Percentiles rank a stretch among this genome's conserved stretches.
Conservation (phyloP, 2,797 vertebrate genomes). For the Ambastaia sidthimunki region DNA sequence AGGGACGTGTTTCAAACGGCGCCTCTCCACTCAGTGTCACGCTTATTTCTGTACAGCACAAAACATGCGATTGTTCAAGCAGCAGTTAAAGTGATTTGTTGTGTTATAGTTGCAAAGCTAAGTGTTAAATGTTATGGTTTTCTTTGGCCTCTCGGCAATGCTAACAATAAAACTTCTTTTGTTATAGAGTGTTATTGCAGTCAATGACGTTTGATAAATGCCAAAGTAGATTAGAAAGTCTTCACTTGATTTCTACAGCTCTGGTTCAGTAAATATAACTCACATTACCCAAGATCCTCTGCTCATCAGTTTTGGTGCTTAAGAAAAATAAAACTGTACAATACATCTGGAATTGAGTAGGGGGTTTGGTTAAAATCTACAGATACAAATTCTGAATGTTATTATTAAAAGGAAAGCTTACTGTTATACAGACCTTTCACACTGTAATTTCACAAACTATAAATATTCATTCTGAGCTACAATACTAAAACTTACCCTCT, state of each 20-base stretch:
- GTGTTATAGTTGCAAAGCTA: slow-evolving; percentile 12
- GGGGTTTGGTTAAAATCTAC: neutral
- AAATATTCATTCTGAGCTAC: neutral
- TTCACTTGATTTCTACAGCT: slow-evolving; percentile 4
- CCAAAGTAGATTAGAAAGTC: neutral
- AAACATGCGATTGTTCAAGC: slow-evolving; percentile 5
- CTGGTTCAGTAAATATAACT: neutral
- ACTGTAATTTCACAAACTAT: neutral
- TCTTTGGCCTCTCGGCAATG: slow-evolving; percentile 31
- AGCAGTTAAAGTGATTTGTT: slow-evolving; percentile 30
- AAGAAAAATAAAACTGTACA: slow-evolving; percentile 5
- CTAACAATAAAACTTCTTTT: slow-evolving; percentile 34
- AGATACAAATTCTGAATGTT: neutral
- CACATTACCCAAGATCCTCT: neutral
- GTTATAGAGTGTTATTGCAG: slow-evolving; percentile 6
- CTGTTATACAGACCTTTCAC: neutral
- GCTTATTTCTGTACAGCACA: slow-evolving; percentile 25
- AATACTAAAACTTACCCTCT: neutral
- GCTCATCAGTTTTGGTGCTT: slow-evolving; percentile 31
- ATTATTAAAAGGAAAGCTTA: neutral
- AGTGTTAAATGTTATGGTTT: slow-evolving; percentile 34
- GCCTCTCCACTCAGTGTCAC: slow-evolving; percentile 22
- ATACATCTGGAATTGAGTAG: slow-evolving; percentile 1
- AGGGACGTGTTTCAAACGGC: slow-evolving; percentile 18
- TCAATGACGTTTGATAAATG: slow-evolving; percentile 8